Evolutionary conservation across 2,888 invertebrate genomes (phyloP).

Genomic region (Arrhopalites spinosus): DNA sequence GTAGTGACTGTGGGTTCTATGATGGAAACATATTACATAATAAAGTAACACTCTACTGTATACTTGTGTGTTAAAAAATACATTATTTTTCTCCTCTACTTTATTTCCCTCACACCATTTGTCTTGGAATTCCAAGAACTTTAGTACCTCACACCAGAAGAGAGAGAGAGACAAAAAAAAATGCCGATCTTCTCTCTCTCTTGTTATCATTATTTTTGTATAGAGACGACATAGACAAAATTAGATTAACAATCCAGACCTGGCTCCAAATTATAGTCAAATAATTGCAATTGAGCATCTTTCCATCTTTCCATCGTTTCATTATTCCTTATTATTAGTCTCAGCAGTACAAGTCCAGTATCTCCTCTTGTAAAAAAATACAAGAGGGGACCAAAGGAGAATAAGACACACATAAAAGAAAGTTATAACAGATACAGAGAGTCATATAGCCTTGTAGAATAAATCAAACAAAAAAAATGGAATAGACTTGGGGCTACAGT

Average conservation of each 20-base stretch:
- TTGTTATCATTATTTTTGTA: background rate
- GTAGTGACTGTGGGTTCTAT: background rate
- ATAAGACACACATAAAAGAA: too few relatives aligned
- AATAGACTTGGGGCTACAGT: too few relatives aligned
- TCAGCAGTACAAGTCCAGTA: too few relatives aligned
- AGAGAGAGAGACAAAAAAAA: too few relatives aligned
- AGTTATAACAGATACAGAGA: too few relatives aligned
- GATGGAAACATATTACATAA: too few relatives aligned
- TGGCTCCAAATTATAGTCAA: background rate
- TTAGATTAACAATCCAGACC: conserved; percentile 15
- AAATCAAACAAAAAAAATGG: too few relatives aligned
- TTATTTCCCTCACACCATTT: background rate
- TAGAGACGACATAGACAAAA: conserved; percentile 3
- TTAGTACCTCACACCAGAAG: background rate
- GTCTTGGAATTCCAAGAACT: background rate
- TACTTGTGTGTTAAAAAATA: too few relatives aligned
- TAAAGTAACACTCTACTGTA: too few relatives aligned
- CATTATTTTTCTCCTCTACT: background rate
- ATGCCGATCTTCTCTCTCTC: background rate
- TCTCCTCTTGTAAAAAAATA: too few relatives aligned
- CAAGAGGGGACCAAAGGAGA: too few relatives aligned
- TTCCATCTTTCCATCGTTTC: background rate
- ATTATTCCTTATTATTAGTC: background rate
- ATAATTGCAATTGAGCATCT: background rate
- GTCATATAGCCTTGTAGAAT: too few relatives aligned